Evolutionary conservation across 92 coral and sea anemone species (phyloP).

Genomic region (Palythoa heliodiscus): DNA sequence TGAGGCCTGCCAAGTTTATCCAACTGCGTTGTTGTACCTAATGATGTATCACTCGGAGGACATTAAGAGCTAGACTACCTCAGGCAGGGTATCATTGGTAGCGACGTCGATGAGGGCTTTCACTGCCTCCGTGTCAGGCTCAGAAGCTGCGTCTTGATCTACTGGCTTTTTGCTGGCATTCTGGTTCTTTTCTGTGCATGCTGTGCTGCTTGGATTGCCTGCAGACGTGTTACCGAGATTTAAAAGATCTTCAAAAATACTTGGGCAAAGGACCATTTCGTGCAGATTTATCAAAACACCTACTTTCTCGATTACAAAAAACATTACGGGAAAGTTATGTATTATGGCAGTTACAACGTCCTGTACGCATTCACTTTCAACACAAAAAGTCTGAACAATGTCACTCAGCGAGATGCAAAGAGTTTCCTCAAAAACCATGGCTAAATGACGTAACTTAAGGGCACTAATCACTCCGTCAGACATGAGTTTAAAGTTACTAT

Average conservation of each 20-base stretch:
- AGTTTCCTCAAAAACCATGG: conserved; percentile 33
- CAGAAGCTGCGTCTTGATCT: not conserved
- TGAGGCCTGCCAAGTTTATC: conserved; percentile 18
- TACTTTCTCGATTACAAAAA: conserved; percentile 12
- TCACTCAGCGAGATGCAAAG: conserved; percentile 33
- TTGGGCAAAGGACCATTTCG: conserved; percentile 26
- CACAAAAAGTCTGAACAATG: conserved; percentile 26
- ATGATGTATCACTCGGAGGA: not conserved
- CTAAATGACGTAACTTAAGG: conserved; percentile 20
- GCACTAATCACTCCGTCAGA: conserved; percentile 1
- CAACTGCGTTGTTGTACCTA: not conserved
- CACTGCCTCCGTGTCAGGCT: too few species aligned
- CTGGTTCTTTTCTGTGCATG: conserved; percentile 7
- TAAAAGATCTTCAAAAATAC: conserved; percentile 36
- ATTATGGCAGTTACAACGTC: conserved; percentile 24
- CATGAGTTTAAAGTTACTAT: conserved; percentile 23
- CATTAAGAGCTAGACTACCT: not conserved
- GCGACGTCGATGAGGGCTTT: too few species aligned
- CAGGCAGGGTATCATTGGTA: conserved; percentile 2
- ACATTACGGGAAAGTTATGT: conserved; percentile 41
- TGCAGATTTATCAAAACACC: conserved; percentile 35
- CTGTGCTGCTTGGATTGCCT: not conserved
- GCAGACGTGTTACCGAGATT: not conserved
- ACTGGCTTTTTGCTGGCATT: conserved; percentile 8
- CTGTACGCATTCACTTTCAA: conserved; percentile 36